These are phyloP conservation scores for Paraescarpia echinospica DNA, from an alignment of 1,140 invertebrate genomes.

Conservation along the genomic window DNA sequence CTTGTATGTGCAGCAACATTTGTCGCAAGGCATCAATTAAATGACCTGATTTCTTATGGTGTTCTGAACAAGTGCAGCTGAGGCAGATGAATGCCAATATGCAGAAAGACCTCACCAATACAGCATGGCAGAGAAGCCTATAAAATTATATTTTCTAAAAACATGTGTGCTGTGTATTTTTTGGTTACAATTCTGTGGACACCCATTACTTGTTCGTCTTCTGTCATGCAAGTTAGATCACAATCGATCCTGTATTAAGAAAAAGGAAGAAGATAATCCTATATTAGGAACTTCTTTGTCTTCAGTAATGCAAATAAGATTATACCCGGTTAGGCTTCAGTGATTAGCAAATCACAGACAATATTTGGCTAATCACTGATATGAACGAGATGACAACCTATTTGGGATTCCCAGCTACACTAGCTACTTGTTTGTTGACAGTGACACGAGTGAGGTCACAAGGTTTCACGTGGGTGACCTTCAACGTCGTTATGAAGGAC, in stretches of 20 bases:
- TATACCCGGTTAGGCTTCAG: neutral
- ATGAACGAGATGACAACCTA: neutral
- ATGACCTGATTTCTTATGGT: neutral
- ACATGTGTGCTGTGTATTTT: neutral
- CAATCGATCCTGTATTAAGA: neutral
- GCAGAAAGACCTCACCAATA: neutral
- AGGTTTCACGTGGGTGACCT: constrained; percentile 67
- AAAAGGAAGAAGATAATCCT: no score
- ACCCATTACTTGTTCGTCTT: neutral
- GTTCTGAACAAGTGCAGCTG: neutral
- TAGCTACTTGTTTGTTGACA: constrained; percentile 55
- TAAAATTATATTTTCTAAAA: neutral
- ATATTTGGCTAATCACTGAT: neutral
- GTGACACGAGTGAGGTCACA: constrained; percentile 73
- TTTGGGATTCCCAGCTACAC: neutral
- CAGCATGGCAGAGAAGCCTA: no score
- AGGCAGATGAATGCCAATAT: neutral
- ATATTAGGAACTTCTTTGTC: neutral
- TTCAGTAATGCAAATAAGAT: neutral
- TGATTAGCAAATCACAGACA: neutral
- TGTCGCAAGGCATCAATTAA: neutral
- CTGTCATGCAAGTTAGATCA: neutral
- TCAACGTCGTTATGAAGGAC: constrained; percentile 73
- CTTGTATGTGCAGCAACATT: neutral
- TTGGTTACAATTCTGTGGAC: neutral